Conservation (phyloP, 2,113 vertebrate species). For the Suricata suricatta region DNA sequence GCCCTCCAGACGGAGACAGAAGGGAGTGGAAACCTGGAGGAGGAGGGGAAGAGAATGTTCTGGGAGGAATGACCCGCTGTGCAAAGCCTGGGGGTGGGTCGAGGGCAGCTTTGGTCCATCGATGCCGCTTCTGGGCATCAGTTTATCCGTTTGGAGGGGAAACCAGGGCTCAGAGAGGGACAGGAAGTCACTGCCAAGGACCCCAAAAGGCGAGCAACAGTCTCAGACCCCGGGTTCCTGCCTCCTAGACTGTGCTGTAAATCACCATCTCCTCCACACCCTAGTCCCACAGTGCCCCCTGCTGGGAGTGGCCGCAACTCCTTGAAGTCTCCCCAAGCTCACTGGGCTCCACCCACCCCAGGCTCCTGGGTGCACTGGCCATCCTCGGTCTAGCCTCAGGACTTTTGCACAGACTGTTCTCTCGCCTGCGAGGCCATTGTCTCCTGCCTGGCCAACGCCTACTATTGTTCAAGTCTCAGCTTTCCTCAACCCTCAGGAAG, state of each 20-base stretch:
- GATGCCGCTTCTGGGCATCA: not conserved
- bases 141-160: not conserved
- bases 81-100: not conserved
- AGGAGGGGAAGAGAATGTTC: not conserved
- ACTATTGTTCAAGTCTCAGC: not conserved
- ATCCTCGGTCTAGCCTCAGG: not conserved
- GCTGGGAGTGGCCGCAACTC: not conserved
- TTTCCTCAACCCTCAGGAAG: not conserved
- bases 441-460: not conserved
- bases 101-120: not conserved
- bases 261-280: fast-evolving
- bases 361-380: not conserved
- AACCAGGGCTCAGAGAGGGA: not conserved
- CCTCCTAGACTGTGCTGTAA: not conserved
- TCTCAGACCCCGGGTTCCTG: not conserved
- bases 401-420: conserved; percentile 14
- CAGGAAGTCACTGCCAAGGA: not conserved
- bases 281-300: conserved; percentile 31
- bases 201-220: not conserved
- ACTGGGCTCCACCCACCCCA: not conserved
- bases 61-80: not conserved
- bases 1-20: not conserved
- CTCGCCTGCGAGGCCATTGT: not conserved
- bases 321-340: not conserved
- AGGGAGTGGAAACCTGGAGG: no score